Conservation (phyloP, 2,797 vertebrate species). For the Betta splendens region DNA sequence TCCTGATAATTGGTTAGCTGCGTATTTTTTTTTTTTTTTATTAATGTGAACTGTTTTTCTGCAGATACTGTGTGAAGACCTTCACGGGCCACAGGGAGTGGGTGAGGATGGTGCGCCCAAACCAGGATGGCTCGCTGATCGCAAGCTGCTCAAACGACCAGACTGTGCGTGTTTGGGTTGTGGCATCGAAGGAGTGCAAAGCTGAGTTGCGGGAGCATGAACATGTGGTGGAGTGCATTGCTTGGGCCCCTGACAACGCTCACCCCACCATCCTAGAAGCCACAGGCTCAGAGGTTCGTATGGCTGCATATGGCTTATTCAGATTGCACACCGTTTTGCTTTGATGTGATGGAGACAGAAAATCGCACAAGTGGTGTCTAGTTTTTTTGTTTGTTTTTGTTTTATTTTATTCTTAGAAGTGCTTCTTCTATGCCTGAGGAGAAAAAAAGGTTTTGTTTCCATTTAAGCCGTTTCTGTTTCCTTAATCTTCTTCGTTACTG, state of each 20-base stretch:
- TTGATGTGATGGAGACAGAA: not conserved
- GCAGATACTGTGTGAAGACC: conserved; percentile 98
- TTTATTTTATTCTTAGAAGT: no score
- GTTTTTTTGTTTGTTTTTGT: not conserved
- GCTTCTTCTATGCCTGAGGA: not conserved
- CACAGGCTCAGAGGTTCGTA: conserved; percentile 93
- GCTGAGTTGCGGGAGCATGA: conserved; percentile 98
- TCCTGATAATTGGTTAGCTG: not conserved
- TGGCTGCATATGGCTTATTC: conserved; percentile 15
- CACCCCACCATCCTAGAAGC: conserved; percentile 96
- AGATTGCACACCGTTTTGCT: not conserved
- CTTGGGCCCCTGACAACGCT: conserved; percentile 97
- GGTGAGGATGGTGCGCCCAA: conserved; percentile 99
- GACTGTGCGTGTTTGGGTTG: conserved; percentile 98
- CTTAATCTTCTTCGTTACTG: not conserved
- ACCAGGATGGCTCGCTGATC: conserved; percentile 97
- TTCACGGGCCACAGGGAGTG: conserved; percentile 99
- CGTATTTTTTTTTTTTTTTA: not conserved
- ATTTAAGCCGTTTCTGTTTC: not conserved
- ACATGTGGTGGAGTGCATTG: conserved; percentile 98
- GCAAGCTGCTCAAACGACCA: conserved; percentile 99
- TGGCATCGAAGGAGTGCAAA: conserved; percentile 97
- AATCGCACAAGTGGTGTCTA: no score
- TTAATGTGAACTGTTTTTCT: not conserved
- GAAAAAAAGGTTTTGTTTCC: not conserved